phyloP scores from a whole-genome alignment of 1,140 invertebrate species.

The Heliothis virescens region DNA sequence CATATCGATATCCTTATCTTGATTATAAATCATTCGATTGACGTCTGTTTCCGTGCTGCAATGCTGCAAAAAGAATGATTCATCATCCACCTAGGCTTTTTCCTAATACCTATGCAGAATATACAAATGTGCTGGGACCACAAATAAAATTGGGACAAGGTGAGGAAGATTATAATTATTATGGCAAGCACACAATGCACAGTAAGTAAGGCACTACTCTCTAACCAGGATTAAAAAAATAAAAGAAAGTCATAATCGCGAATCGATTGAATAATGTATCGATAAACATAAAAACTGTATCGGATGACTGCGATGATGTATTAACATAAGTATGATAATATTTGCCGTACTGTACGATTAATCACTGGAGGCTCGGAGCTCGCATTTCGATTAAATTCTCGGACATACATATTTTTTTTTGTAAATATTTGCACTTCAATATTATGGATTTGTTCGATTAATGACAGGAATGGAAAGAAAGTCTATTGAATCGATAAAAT shows the following conservation, averaged over 20 bases:
- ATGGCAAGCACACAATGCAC: too few relatives aligned
- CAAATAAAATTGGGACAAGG: too few relatives aligned
- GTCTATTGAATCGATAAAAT: background rate
- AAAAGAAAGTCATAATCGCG: background rate
- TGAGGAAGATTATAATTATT: too few relatives aligned
- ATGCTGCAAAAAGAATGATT: too few relatives aligned
- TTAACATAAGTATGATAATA: background rate
- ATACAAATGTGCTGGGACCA: too few relatives aligned
- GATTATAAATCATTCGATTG: too few relatives aligned
- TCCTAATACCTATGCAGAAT: too few relatives aligned
- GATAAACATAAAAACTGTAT: background rate
- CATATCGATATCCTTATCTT: too few relatives aligned
- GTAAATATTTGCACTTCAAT: background rate
- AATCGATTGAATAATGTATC: conserved; percentile 6
- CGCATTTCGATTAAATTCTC: too few relatives aligned
- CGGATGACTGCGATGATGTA: background rate
- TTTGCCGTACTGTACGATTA: background rate
- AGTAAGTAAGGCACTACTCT: background rate
- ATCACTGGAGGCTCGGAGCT: too few relatives aligned
- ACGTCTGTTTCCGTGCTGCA: too few relatives aligned
- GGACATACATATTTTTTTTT: background rate
- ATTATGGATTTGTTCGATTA: background rate
- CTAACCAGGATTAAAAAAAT: background rate
- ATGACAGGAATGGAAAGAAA: background rate
- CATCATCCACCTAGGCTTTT: too few relatives aligned